phyloP scores from a whole-genome alignment of 64 coral and sea anemone species.

The Stichodactyla helianthus region DNA sequence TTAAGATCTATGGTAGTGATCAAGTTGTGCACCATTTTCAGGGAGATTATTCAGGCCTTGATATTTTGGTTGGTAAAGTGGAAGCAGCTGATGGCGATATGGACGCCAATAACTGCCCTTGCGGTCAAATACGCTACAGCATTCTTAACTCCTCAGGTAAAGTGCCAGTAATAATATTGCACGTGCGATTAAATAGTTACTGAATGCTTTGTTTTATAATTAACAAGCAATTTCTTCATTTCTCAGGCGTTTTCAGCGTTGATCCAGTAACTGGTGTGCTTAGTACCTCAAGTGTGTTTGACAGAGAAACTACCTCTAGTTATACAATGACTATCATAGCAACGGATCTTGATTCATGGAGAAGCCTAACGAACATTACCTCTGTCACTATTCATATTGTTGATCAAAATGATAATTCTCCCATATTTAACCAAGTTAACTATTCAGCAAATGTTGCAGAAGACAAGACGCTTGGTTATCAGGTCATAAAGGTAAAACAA shows the following conservation, averaged over 20 bases:
- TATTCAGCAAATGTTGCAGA: slow-evolving; percentile 6
- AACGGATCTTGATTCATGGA: background rate
- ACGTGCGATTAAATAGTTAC: no score
- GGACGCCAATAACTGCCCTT: background rate
- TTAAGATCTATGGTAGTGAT: no score
- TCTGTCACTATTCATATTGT: background rate
- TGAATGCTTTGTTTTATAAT: no score
- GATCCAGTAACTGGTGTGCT: slow-evolving; percentile 30
- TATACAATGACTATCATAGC: slow-evolving; percentile 33
- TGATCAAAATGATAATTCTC: slow-evolving; percentile 28
- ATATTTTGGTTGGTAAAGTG: background rate
- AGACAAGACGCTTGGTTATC: background rate
- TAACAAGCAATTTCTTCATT: background rate
- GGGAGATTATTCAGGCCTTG: background rate
- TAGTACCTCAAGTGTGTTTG: background rate
- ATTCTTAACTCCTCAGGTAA: slow-evolving; percentile 18
- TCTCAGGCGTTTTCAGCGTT: slow-evolving; percentile 10
- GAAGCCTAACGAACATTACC: background rate
- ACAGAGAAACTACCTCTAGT: slow-evolving; percentile 28
- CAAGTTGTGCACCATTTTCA: background rate
- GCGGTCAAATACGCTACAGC: slow-evolving; percentile 3
- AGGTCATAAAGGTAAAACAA: slow-evolving; percentile 15
- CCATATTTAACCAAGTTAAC: background rate
- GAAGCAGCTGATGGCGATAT: background rate
- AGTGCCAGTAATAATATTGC: background rate